A percentile compares a stretch with the other conserved stretches of the same genome.
phyloP scores from a whole-genome alignment of 2,113 vertebrate species.

The Rhabdornis inornatus region DNA sequence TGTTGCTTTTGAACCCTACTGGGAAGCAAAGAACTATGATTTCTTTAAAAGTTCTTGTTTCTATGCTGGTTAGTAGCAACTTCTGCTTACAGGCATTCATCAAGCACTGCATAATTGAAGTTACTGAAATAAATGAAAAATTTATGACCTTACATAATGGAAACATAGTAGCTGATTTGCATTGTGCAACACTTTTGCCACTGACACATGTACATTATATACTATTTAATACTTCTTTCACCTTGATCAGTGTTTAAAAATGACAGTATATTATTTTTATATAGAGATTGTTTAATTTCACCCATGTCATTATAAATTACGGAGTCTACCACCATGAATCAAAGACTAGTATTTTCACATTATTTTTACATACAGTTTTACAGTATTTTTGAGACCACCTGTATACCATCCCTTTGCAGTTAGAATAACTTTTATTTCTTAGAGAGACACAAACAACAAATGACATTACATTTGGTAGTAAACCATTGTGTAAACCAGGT shows the following conservation, averaged over 20 bases:
- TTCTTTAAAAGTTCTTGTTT: neutral
- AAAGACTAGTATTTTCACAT: neutral
- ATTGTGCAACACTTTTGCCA: neutral
- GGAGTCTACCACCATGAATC: neutral
- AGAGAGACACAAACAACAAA: neutral
- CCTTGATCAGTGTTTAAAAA: neutral
- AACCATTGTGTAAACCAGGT: neutral
- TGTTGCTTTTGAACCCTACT: neutral
- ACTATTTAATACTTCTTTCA: neutral
- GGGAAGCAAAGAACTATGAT: neutral
- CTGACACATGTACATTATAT: neutral
- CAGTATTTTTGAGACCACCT: neutral
- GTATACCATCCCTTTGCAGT: neutral
- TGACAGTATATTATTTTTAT: neutral
- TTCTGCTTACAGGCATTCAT: neutral
- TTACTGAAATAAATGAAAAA: neutral
- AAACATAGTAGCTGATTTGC: neutral
- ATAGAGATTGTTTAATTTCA: neutral
- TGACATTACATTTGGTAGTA: neutral
- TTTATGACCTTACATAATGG: neutral
- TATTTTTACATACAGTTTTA: neutral
- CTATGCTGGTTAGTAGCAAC: neutral
- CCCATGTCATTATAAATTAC: neutral
- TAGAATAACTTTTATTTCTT: neutral
- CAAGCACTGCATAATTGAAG: neutral